Evolutionary conservation across 2,113 vertebrate species (phyloP), one percentile per base, ranked within the genome.

Genomic region (Dicentrarchus labrax): DNA sequence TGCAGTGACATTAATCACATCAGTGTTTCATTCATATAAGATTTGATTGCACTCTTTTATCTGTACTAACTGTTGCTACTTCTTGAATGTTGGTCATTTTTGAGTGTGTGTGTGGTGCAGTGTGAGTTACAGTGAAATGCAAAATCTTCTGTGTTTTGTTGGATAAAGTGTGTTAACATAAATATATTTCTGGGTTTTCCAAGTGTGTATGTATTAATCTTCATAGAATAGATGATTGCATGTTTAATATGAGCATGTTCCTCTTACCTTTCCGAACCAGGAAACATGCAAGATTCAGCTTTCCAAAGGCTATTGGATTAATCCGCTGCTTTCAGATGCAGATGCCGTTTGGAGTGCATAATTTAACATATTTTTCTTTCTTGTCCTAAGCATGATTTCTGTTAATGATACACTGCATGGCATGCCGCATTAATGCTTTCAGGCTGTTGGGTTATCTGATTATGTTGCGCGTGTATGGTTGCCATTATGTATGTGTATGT

Each of bases 311-410:
- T 50, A 0, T 12, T 47, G 72, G 53, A 78, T 54, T 68, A 66
- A 73, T 75, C 57, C 47, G 61, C 66, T 87, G 77, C 76, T 91
- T 84, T 82, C 76, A 80, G 76, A 82, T 80, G n/a, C 78, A 85
- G 83, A 80, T 77, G 73, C 65, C 10, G 8, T 72, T 61, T 48
- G 80, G 22, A 41, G 73, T 51, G 84, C 83, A 82, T 15, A 50
- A 50, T 51, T 64, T 50, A 72, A 72, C 22, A 6, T 57, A 54
- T 75, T 76, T 65, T 41, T 71, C 22, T 48, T 73, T 80, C 61
- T 83, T 24, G 43, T 78, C 71, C 61, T 78, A 6, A 80, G 93
- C 92, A 94, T 93, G 92, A 1, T 1, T 79, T 75, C 4, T 76
- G 57, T 59, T 69, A 24, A 61, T 60, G 81, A 78, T 1, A 56